Evolutionary conservation across 2,888 invertebrate species (phyloP).

Genomic region (Diplazon laetatorius): DNA sequence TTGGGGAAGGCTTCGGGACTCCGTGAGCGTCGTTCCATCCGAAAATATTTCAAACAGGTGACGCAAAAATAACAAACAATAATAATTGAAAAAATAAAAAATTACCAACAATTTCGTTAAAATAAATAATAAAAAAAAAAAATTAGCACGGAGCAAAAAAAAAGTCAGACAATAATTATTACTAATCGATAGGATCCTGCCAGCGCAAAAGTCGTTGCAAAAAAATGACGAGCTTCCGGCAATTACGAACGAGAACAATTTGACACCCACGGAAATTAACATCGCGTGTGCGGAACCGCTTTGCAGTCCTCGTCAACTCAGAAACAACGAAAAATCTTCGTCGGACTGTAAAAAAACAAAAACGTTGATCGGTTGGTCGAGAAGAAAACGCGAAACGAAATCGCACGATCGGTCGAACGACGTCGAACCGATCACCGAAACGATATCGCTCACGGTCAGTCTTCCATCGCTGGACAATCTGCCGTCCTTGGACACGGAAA

Average conservation of each 20-base stretch:
- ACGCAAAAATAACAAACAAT: no score
- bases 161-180: not conserved
- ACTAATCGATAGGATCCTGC: constrained; percentile 25
- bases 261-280: not conserved
- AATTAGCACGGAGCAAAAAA: not conserved
- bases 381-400: constrained; percentile 48
- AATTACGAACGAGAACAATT: not conserved
- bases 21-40: constrained; percentile 80
- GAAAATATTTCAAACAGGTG: constrained; percentile 50
- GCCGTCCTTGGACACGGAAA: constrained; percentile 66
- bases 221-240: not conserved
- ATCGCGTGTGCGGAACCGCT: not conserved
- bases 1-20: constrained; percentile 87
- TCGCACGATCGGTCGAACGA: constrained; percentile 10
- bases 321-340: not conserved
- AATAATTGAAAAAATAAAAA: not conserved
- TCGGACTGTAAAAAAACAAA: constrained; percentile 41
- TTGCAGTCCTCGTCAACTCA: not conserved
- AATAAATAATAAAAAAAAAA: not conserved
- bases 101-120: not conserved
- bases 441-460: constrained; percentile 52
- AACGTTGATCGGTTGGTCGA: constrained; percentile 61
- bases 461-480: constrained; percentile 64
- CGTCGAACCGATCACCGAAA: constrained; percentile 54
- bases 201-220: constrained; percentile 24